Base-by-base conservation (phyloP, 2,113 vertebrate species). In the Picathartes gymnocephalus region DNA sequence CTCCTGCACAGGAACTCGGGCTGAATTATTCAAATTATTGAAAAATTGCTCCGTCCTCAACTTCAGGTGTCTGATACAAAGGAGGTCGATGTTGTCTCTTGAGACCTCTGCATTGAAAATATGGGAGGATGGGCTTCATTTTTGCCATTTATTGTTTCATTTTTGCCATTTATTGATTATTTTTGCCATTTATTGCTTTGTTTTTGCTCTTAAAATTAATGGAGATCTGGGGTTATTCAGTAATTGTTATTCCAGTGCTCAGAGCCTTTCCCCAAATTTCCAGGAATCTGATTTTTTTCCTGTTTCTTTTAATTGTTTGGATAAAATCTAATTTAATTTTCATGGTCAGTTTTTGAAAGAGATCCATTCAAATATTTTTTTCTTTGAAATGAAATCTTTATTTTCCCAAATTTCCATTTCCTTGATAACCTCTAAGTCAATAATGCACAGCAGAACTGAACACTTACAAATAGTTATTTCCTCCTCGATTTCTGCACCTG, bases 21-120 rank as follows among this genome's bases (percentile, higher is more conserved):
- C 91, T 93, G 84, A 97, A 88, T 97, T 85, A 95, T 80, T 97
- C 86, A 90, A 3, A 24, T 93, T 53, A 90, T 92, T 97, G 95
- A 93, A 78, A 62, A 93, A 56, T 94, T 91, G 93, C 91, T 87
- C 40, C 28, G 10, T 70, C 62, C 60, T 84, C 61, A 73, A 27
- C 77, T 51, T 71, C 85, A 95, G 50, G 54, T 81, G 87, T 37
- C 48, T 95, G 42, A 24, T 54, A 82, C 93, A 94, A 56, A 85
- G 66, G 60, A 82, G 70, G 70, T 88, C 81, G 45, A 13, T 77
- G 0, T 51, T 78, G 57, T 94, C 96, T 82, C 4, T 82, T 86
- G 93, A 86, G 81, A 61, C 40, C 39, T 87, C 80, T 81, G 61
- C 56, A 8, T 54, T 90, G 92, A n/a, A 81, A 35, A 25, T 64